These are phyloP conservation scores for Meteorus cinctellus DNA, from an alignment of 2,888 invertebrate species.

Conservation along the genomic window DNA sequence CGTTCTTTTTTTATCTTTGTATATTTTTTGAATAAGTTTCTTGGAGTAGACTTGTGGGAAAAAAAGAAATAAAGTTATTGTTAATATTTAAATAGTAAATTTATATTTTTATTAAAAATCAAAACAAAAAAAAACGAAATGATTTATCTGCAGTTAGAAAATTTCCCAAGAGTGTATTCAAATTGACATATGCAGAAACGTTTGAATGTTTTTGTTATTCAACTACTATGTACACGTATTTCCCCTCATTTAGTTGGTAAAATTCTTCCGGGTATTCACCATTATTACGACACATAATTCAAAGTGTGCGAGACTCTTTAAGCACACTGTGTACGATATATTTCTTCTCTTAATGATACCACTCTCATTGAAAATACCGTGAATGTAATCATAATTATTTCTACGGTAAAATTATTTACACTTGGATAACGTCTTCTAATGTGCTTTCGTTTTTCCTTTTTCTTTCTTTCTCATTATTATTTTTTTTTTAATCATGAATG, in stretches of 20 bases:
- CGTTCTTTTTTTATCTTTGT: background rate
- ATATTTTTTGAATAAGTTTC: background rate
- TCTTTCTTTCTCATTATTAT: background rate
- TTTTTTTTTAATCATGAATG: background rate
- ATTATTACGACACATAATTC: constrained; percentile 28
- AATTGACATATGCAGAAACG: background rate
- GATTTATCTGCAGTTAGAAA: too few relatives aligned
- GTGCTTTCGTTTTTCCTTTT: background rate
- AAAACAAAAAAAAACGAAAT: too few relatives aligned
- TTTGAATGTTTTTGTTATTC: constrained; percentile 6
- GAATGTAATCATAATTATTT: constrained; percentile 7
- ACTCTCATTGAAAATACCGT: constrained; percentile 6
- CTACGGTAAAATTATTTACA: background rate
- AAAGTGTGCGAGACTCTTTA: constrained; percentile 5
- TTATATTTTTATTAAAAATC: too few relatives aligned
- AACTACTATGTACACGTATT: constrained; percentile 18
- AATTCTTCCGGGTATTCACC: constrained; percentile 48
- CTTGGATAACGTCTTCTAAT: background rate
- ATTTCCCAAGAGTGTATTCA: background rate
- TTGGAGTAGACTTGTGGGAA: background rate
- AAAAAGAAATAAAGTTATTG: background rate
- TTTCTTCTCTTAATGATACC: constrained; percentile 12
- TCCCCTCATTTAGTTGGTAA: constrained; percentile 40
- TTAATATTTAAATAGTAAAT: too few relatives aligned
- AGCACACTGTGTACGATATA: background rate